These are phyloP conservation scores for Aythya baeri DNA, from an alignment of 2,113 vertebrate genomes.

Conservation along the genomic window DNA sequence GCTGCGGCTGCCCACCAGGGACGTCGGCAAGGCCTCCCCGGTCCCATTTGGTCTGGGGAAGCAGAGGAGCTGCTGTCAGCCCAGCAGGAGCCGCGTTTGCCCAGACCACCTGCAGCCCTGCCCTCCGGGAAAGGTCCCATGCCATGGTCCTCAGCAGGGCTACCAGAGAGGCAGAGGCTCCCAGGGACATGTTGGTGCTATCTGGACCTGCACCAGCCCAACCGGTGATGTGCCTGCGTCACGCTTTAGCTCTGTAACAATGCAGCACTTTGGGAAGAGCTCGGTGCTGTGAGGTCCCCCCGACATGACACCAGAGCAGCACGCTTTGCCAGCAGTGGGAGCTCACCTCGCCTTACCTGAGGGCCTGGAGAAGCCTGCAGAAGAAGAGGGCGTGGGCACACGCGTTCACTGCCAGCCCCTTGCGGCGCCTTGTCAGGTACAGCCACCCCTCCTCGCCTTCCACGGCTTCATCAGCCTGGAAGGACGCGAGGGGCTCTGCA, in stretches of 20 bases:
- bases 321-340: background rate
- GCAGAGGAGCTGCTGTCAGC: background rate
- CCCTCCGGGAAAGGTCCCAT: background rate
- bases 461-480: constrained; percentile 70
- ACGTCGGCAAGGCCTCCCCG: background rate
- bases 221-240: background rate
- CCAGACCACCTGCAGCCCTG: fast-evolving
- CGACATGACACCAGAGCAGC: background rate
- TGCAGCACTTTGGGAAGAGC: background rate
- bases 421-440: constrained; percentile 52
- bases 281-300: background rate
- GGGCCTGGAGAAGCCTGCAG: constrained; percentile 60
- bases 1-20: background rate
- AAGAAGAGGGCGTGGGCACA: constrained; percentile 81
- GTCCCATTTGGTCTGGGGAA: background rate
- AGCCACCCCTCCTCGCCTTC: constrained; percentile 55
- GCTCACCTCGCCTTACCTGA: constrained; percentile 63
- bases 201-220: background rate
- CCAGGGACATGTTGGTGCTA: background rate
- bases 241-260: background rate
- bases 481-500: constrained; percentile 39
- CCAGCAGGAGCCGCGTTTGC: background rate
- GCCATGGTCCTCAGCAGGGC: background rate
- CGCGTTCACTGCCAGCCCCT: constrained; percentile 55
- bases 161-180: background rate